phyloP scores from a whole-genome alignment of 2,797 vertebrate species.

The Acanthurus tractus region DNA sequence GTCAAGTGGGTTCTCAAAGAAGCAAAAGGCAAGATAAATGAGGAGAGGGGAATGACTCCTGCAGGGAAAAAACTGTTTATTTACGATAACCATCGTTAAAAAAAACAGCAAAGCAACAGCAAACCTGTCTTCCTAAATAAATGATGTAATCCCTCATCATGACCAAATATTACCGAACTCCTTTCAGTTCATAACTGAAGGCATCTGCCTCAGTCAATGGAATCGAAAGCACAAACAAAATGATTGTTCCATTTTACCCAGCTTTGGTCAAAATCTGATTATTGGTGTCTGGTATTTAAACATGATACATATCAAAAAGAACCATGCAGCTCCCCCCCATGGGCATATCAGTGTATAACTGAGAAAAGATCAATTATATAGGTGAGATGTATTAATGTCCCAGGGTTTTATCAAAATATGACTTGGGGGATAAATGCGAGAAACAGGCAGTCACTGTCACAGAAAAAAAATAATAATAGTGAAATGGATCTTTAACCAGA shows the following conservation, averaged over 20 bases:
- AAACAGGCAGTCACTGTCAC: neutral
- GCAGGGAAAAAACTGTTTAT: conserved; percentile 27
- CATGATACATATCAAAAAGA: conserved; percentile 18
- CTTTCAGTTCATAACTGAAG: neutral
- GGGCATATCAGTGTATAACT: conserved; percentile 5
- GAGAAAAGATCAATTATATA: neutral
- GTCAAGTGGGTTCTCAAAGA: conserved; percentile 25
- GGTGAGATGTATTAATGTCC: neutral
- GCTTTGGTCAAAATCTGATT: conserved; percentile 39
- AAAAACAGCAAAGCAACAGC: neutral
- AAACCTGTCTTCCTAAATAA: conserved; percentile 2
- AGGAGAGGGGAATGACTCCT: conserved; percentile 32
- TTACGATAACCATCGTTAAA: neutral
- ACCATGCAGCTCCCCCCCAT: conserved; percentile 6
- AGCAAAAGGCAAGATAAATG: conserved; percentile 43
- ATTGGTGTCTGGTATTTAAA: conserved; percentile 20
- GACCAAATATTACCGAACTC: conserved; percentile 9
- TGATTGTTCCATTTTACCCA: conserved; percentile 4
- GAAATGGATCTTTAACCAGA: too few relatives aligned
- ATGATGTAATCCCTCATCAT: neutral
- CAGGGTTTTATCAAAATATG: conserved; percentile 1
- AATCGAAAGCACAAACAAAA: neutral
- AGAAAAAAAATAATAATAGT: too few relatives aligned
- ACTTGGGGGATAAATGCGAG: neutral
- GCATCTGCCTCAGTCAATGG: conserved; percentile 5